Conservation (phyloP, 2,797 vertebrate species). For the Threskiornis aethiopicus region DNA sequence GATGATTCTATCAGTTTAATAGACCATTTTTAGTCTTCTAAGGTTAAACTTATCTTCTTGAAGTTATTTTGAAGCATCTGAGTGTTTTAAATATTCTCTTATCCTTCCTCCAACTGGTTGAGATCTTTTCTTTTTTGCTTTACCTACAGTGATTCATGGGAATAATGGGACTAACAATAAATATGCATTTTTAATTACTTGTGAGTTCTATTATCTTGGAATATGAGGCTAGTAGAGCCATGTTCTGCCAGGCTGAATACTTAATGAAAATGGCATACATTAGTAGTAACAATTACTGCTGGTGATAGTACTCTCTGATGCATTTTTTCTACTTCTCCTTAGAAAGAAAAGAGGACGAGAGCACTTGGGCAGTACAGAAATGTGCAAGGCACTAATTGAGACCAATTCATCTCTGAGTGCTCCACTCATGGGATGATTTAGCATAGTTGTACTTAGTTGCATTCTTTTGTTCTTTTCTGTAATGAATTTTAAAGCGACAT, state of each 20-base stretch:
- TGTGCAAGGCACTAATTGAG: background rate
- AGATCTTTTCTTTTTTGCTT: background rate
- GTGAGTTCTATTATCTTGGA: background rate
- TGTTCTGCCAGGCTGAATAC: background rate
- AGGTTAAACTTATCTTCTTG: background rate
- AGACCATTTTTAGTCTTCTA: background rate
- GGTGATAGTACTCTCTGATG: background rate
- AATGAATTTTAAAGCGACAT: slow-evolving; percentile 7
- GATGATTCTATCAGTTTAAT: background rate
- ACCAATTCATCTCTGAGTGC: background rate
- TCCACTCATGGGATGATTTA: background rate
- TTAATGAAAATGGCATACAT: background rate
- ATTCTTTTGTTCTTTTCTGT: slow-evolving; percentile 7
- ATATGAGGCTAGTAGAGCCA: background rate
- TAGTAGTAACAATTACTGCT: background rate
- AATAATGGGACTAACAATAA: background rate
- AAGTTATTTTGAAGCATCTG: background rate
- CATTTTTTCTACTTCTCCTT: background rate
- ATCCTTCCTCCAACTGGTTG: background rate
- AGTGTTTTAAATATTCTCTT: background rate
- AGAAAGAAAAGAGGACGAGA: background rate
- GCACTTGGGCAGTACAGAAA: background rate
- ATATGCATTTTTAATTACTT: background rate
- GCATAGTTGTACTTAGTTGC: background rate
- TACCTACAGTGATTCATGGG: background rate